Evolutionary conservation across 2,888 invertebrate species (phyloP).

Genomic region (Polietes domitor): DNA sequence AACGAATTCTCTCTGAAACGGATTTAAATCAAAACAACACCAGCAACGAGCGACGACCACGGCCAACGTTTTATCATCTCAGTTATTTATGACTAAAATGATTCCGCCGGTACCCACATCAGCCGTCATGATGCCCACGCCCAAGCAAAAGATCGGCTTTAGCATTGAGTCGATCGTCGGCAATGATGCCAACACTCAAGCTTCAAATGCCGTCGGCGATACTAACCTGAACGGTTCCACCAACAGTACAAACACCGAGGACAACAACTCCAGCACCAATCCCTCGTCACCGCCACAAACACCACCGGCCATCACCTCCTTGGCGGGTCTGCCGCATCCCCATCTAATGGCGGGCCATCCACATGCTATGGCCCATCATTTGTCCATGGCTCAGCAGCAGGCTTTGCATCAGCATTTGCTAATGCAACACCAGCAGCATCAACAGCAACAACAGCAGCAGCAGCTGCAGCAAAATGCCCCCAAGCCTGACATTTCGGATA

Average conservation of each 20-base stretch:
- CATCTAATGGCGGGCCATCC: slow-evolving; percentile 67
- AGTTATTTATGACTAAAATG: slow-evolving; percentile 84
- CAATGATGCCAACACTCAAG: slow-evolving; percentile 80
- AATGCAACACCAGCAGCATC: slow-evolving; percentile 75
- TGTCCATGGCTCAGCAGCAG: slow-evolving; percentile 76
- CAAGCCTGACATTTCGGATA: slow-evolving; percentile 78
- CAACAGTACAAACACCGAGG: slow-evolving; percentile 58
- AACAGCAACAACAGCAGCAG: slow-evolving; percentile 75
- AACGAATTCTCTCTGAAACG: too few relatives aligned
- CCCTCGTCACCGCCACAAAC: slow-evolving; percentile 78
- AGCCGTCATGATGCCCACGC: slow-evolving; percentile 92
- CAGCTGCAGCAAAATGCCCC: slow-evolving; percentile 71
- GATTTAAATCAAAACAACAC: slow-evolving; percentile 22
- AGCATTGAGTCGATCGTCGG: slow-evolving; percentile 97
- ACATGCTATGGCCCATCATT: slow-evolving; percentile 71
- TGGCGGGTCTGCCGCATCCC: slow-evolving; percentile 66
- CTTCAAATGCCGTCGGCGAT: slow-evolving; percentile 68
- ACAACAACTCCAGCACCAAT: slow-evolving; percentile 53
- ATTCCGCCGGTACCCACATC: slow-evolving; percentile 97
- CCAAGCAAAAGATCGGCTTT: slow-evolving; percentile 97
- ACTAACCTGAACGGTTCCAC: slow-evolving; percentile 64
- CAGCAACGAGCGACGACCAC: slow-evolving; percentile 29
- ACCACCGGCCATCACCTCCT: slow-evolving; percentile 69
- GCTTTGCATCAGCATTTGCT: slow-evolving; percentile 77
- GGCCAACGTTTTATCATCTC: slow-evolving; percentile 66